These are phyloP conservation scores for Zosterops lateralis DNA, from an alignment of 2,113 vertebrate genomes.

Conservation along the genomic window DNA sequence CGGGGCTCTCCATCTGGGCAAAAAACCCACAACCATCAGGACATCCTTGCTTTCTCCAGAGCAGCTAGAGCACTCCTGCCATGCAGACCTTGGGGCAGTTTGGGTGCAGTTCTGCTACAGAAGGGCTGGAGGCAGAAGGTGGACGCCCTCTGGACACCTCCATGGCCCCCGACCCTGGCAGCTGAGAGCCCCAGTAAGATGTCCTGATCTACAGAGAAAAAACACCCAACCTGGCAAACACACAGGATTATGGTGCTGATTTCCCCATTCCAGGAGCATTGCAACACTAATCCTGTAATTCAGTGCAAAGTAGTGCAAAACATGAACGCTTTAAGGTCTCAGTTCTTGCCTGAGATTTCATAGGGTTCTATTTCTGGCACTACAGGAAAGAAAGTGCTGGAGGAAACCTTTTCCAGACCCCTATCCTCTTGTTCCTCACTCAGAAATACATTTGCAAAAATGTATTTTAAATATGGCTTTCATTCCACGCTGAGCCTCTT, in stretches of 20 bases:
- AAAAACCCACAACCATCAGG: background rate
- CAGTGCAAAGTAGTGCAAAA: background rate
- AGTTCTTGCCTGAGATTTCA: background rate
- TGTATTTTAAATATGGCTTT: constrained; percentile 28
- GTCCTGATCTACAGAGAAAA: background rate
- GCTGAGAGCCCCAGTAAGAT: background rate
- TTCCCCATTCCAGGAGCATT: background rate
- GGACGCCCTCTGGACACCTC: background rate
- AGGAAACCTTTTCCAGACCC: constrained; percentile 20
- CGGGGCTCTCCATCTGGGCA: background rate
- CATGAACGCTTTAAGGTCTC: background rate
- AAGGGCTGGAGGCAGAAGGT: background rate
- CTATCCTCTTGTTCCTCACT: background rate
- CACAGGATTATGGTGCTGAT: background rate
- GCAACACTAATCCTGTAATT: background rate
- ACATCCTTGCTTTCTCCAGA: background rate
- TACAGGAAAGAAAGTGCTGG: background rate
- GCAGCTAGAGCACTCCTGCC: background rate
- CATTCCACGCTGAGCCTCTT: background rate
- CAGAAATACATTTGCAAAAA: background rate
- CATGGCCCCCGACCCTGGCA: rapidly evolving
- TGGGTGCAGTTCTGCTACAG: background rate
- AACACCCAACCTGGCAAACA: background rate
- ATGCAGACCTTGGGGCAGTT: background rate
- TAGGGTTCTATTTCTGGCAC: background rate